These are phyloP conservation scores for Gadus chalcogrammus DNA, from an alignment of 2,113 vertebrate species.

Conservation along the genomic window DNA sequence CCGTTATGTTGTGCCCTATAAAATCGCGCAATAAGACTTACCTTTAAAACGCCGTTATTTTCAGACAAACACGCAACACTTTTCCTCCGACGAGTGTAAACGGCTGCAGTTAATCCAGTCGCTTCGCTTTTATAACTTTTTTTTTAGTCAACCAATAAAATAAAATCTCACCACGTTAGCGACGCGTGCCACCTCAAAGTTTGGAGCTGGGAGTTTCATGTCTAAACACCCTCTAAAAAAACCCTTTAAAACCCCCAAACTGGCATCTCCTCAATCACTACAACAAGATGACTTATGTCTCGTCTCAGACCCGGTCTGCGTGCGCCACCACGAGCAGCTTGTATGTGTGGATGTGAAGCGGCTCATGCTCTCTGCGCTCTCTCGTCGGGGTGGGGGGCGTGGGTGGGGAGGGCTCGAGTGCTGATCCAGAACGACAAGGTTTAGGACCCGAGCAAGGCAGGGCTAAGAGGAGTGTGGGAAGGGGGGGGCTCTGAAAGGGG, in stretches of 20 bases:
- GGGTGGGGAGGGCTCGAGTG: constrained; percentile 8
- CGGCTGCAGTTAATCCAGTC: constrained; percentile 6
- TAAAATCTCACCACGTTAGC: neutral
- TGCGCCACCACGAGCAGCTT: constrained; percentile 7
- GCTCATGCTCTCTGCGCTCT: constrained; percentile 26
- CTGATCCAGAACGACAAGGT: constrained; percentile 29
- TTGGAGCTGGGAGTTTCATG: neutral
- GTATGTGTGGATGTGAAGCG: neutral
- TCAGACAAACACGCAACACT: neutral
- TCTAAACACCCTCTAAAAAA: neutral
- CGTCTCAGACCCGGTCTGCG: constrained; percentile 12
- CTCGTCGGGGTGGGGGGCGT: constrained; percentile 26
- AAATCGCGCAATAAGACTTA: constrained; percentile 25
- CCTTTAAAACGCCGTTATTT: constrained; percentile 37
- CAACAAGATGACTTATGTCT: neutral
- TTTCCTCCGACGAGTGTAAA: constrained; percentile 13
- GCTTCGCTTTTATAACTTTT: neutral
- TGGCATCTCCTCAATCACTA: neutral
- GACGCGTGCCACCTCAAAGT: too few species aligned
- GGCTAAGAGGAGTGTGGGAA: neutral
- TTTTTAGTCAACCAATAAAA: neutral
- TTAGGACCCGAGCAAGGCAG: constrained; percentile 3
- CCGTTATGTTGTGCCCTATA: neutral
- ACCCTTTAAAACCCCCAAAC: neutral
- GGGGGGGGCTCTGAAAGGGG: constrained; percentile 28